Evolutionary conservation across 2,797 vertebrate genomes (phyloP).

Genomic region (Antennarius maculatus): DNA sequence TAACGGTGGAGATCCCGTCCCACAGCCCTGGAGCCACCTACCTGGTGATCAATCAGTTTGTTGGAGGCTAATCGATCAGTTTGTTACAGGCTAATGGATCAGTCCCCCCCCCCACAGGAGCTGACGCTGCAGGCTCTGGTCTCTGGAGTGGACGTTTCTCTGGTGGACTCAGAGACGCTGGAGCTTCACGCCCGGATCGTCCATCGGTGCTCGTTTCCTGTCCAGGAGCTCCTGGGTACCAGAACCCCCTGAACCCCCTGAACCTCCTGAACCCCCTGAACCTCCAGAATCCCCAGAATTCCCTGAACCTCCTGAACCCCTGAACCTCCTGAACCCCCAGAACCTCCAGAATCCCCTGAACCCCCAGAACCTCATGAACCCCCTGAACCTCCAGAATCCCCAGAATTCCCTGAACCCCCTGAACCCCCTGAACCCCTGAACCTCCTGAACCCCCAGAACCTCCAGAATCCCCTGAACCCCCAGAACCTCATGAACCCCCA

Average conservation of each 20-base stretch:
- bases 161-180: constrained; percentile 73
- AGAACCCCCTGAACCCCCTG: not conserved
- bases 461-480: not conserved
- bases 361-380: too few relatives aligned
- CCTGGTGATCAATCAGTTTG: constrained; percentile 52
- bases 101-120: constrained; percentile 46
- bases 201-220: constrained; percentile 73
- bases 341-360: not conserved
- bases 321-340: too few relatives aligned
- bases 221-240: constrained; percentile 73
- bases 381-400: too few relatives aligned
- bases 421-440: not conserved
- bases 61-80: not conserved
- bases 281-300: too few relatives aligned
- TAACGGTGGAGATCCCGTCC: constrained; percentile 75
- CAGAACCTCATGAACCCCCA: not conserved
- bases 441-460: too few relatives aligned
- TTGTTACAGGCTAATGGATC: not conserved
- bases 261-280: too few relatives aligned
- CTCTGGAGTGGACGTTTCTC: constrained; percentile 67
- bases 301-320: not conserved
- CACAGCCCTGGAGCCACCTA: constrained; percentile 71
- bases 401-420: too few relatives aligned
- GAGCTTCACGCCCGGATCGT: constrained; percentile 66
- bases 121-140: constrained; percentile 60